A percentile compares a stretch with the other conserved stretches of the same genome.
Conservation (phyloP, 2,113 vertebrate species). For the Urocitellus parryii region DNA sequence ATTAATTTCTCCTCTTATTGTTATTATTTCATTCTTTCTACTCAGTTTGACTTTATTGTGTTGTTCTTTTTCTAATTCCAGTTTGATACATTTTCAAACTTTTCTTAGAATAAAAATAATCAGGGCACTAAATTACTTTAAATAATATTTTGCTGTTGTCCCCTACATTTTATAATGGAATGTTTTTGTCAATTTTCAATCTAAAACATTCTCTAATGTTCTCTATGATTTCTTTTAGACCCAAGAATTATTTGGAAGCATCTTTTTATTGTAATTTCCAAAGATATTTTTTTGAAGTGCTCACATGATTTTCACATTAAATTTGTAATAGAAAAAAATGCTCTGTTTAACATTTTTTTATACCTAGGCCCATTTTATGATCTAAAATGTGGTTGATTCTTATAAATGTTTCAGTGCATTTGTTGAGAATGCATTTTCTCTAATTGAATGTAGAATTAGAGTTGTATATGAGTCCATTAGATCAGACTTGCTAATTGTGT, state of each 20-base stretch:
- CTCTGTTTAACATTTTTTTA: background rate
- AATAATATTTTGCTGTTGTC: background rate
- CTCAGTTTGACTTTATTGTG: background rate
- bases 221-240: background rate
- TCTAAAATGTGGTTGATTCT: background rate
- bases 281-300: background rate
- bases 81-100: slow-evolving; percentile 21
- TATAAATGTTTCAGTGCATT: background rate
- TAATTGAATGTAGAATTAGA: background rate
- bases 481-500: background rate
- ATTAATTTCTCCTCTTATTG: background rate
- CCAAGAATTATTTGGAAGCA: background rate
- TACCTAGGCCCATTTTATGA: background rate
- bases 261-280: slow-evolving; percentile 20
- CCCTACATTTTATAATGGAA: background rate
- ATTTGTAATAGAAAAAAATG: background rate
- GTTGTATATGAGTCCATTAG: background rate
- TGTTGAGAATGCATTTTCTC: background rate
- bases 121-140: background rate
- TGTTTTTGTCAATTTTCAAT: background rate
- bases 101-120: background rate
- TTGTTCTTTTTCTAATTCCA: slow-evolving; percentile 5
- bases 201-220: background rate
- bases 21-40: slow-evolving; percentile 9
- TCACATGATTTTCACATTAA: background rate